phyloP scores from a whole-genome alignment of 2,888 invertebrate species.

The Ochropacha duplaris region DNA sequence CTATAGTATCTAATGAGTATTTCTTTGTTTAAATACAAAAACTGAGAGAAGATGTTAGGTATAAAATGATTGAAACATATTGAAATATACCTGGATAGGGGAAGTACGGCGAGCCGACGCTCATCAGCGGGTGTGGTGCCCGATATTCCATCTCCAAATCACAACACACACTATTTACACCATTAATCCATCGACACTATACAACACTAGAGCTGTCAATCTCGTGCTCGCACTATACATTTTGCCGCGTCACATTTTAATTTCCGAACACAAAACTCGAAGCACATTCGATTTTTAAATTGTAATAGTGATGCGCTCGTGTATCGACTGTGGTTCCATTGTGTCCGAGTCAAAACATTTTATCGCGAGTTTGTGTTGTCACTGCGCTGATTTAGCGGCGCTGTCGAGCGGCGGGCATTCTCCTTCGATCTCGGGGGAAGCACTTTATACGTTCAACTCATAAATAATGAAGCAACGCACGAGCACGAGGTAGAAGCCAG shows the following conservation, averaged over 20 bases:
- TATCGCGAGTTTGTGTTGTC: slow-evolving; percentile 28
- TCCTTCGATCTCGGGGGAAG: slow-evolving; percentile 43
- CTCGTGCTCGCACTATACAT: slow-evolving; percentile 2
- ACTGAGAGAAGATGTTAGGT: too few relatives aligned
- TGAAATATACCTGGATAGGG: slow-evolving; percentile 68
- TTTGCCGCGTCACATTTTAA: slow-evolving; percentile 17
- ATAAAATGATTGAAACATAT: background rate
- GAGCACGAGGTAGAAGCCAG: background rate
- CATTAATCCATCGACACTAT: slow-evolving; percentile 34
- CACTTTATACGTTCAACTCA: slow-evolving; percentile 37
- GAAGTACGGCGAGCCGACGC: slow-evolving; percentile 69
- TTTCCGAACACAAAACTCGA: background rate
- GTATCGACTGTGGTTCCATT: background rate
- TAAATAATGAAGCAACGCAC: slow-evolving; percentile 46
- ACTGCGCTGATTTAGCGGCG: slow-evolving; percentile 52
- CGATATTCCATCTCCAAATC: slow-evolving; percentile 69
- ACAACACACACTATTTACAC: slow-evolving; percentile 41
- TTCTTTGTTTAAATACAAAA: too few relatives aligned
- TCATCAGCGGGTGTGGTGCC: slow-evolving; percentile 68
- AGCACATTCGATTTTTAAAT: background rate
- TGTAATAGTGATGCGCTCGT: background rate
- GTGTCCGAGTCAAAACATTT: slow-evolving; percentile 38
- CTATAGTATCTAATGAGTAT: too few relatives aligned
- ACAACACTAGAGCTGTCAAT: slow-evolving; percentile 26
- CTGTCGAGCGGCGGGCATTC: slow-evolving; percentile 48